Percentiles rank a stretch among this genome's conserved stretches.
phyloP scores from a whole-genome alignment of 1,140 invertebrate genomes.

The Sweltsa coloradensis region DNA sequence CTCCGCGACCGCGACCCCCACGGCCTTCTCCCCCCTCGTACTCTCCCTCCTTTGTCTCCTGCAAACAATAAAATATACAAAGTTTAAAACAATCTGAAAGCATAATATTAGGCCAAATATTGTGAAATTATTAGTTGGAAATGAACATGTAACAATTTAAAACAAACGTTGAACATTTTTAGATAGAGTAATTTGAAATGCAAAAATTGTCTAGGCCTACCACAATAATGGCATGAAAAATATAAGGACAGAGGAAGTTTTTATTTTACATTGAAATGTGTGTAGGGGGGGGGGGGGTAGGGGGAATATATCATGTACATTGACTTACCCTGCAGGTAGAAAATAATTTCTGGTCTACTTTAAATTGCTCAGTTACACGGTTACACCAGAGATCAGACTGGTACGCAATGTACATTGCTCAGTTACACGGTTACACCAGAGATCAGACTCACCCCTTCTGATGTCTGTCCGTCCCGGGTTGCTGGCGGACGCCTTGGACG shows the following conservation, averaged over 20 bases:
- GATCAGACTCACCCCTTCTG: conserved; percentile 12
- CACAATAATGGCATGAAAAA: background rate
- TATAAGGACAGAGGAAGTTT: no score
- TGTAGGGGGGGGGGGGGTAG: no score
- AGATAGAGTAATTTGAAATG: conserved; percentile 11
- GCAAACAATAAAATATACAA: conserved; percentile 25
- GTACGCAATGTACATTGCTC: no score
- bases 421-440: no score
- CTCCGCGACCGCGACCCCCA: conserved; percentile 33
- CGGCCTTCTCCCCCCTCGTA: conserved; percentile 30
- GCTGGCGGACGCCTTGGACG: conserved; percentile 7
- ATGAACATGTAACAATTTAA: background rate
- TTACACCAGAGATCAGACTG: no score
- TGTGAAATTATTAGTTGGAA: background rate
- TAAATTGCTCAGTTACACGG: no score
- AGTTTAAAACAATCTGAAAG: conserved; percentile 28
- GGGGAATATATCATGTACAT: no score
- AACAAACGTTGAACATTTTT: background rate
- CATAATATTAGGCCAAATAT: conserved; percentile 19
- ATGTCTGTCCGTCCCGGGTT: conserved; percentile 3
- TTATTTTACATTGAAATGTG: no score
- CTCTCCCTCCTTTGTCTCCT: conserved; percentile 26
- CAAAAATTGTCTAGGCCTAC: conserved; percentile 6
- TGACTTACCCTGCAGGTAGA: no score
- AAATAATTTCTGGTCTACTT: no score